Conservation (phyloP, 1,140 invertebrate genomes). For the Drosophila pallidifrons region DNA sequence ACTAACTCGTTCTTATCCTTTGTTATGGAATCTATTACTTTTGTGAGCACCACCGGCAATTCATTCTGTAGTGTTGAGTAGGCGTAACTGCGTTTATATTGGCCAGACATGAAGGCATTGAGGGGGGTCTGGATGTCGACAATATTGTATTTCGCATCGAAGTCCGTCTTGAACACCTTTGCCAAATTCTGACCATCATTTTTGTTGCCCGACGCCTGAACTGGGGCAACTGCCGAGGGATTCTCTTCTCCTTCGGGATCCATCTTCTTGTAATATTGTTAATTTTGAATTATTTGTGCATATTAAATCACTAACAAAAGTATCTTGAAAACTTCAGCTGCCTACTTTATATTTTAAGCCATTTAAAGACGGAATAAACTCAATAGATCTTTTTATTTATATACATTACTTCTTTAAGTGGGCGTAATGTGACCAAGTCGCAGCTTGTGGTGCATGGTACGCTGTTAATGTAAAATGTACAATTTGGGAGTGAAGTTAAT, state of each 20-base stretch:
- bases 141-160: slow-evolving; percentile 81
- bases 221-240: background rate
- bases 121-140: slow-evolving; percentile 66
- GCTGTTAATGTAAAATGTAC: background rate
- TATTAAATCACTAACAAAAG: slow-evolving; percentile 6
- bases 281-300: slow-evolving; percentile 19
- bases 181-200: slow-evolving; percentile 1
- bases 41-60: slow-evolving; percentile 95
- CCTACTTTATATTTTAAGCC: slow-evolving; percentile 22
- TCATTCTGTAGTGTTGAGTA: slow-evolving; percentile 94
- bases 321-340: background rate
- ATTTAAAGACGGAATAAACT: slow-evolving; percentile 3
- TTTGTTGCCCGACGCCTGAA: background rate
- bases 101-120: slow-evolving; percentile 67
- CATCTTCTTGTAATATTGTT: slow-evolving; percentile 12
- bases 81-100: slow-evolving; percentile 90
- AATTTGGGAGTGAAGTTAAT: background rate
- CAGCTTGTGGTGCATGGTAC: background rate
- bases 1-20: slow-evolving; percentile 90
- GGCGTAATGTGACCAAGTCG: slow-evolving; percentile 20
- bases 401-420: slow-evolving; percentile 5
- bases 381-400: slow-evolving; percentile 27
- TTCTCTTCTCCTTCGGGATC: slow-evolving; percentile 13
- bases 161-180: slow-evolving; percentile 62
- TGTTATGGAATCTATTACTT: slow-evolving; percentile 94